phyloP scores from a whole-genome alignment of 1,140 invertebrate species.

The Brachionus calyciflorus region DNA sequence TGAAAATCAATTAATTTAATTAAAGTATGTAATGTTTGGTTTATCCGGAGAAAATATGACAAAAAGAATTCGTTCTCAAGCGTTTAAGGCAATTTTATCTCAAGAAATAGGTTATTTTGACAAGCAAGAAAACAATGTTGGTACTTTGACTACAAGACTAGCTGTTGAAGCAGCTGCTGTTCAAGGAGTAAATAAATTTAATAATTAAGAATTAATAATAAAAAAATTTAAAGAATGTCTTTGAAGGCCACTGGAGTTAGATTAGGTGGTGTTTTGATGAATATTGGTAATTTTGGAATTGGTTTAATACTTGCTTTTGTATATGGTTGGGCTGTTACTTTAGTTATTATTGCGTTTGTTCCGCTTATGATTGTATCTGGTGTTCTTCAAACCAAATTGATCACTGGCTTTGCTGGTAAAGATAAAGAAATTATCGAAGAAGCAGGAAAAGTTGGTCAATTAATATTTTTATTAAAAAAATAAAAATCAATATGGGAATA shows the following conservation, averaged over 20 bases:
- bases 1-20: not conserved
- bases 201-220: slow-evolving; percentile 62
- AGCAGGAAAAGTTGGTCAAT: not conserved
- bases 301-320: slow-evolving; percentile 72
- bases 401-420: slow-evolving; percentile 29
- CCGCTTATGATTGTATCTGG: slow-evolving; percentile 66
- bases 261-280: slow-evolving; percentile 16
- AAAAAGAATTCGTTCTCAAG: slow-evolving; percentile 66
- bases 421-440: slow-evolving; percentile 43
- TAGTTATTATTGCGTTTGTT: slow-evolving; percentile 73
- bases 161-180: slow-evolving; percentile 64
- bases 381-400: slow-evolving; percentile 51
- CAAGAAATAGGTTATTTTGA: slow-evolving; percentile 87
- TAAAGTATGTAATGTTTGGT: slow-evolving; percentile 30
- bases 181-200: slow-evolving; percentile 62
- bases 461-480: no score
- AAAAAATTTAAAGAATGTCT: not conserved
- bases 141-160: slow-evolving; percentile 63
- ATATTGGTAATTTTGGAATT: slow-evolving; percentile 69
- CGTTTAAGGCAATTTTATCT: slow-evolving; percentile 72
- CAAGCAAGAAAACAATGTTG: slow-evolving; percentile 62
- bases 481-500: no score
- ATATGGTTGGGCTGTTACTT: slow-evolving; percentile 75
- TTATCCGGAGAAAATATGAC: slow-evolving; percentile 65
- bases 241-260: slow-evolving; percentile 36